Evolutionary conservation across 2,113 vertebrate species (phyloP), one percentile per base, ranked within the genome.

Genomic region (Excalfactoria chinensis): DNA sequence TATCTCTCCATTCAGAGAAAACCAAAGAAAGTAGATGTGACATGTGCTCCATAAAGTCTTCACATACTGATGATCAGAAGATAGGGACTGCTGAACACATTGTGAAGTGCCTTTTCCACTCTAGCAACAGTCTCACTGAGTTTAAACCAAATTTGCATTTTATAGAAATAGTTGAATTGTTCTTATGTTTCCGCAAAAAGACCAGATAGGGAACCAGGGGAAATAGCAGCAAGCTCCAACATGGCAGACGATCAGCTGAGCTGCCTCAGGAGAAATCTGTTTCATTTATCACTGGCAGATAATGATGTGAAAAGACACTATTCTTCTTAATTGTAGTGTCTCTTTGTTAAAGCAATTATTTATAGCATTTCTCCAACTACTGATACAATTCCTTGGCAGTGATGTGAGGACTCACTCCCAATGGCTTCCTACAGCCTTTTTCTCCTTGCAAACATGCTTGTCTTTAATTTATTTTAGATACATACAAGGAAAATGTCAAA

Each of bases 341-440:
- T 84, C 21, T 74, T 92, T 73, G 13, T 85, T 80, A 89, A 89
- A 82, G 17, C 40, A 63, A 76, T 72, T 93, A 82, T 90, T 92
- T 84, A 56, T 51, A 67, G 34, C 40, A 32, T 79, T 92, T 73
- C 68, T 82, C 44, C 30, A 32, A 66, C 18, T 84, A 41, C 48
- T 85, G 59, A 13, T 53, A 72, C 58, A 69, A 60, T 84, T 88
- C 58, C 32, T 92, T 34, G 69, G 26, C 70, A 32, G 55, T 72
- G 35, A n/a, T 62, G 9, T 79, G 75, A 69, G 4, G 62, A 28
- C 30, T 89, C 74, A 84, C 49, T 95, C 82, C 75, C 84, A 58
- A 30, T 64, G 59, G 30, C 28, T 20, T 86, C 70, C 43, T 40
- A 60, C n/a, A 81, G 53, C 6, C 14, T 68, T 8, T 56, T 91